Conservation (phyloP, 2,888 invertebrate genomes). For the Ariolimax columbianus region DNA sequence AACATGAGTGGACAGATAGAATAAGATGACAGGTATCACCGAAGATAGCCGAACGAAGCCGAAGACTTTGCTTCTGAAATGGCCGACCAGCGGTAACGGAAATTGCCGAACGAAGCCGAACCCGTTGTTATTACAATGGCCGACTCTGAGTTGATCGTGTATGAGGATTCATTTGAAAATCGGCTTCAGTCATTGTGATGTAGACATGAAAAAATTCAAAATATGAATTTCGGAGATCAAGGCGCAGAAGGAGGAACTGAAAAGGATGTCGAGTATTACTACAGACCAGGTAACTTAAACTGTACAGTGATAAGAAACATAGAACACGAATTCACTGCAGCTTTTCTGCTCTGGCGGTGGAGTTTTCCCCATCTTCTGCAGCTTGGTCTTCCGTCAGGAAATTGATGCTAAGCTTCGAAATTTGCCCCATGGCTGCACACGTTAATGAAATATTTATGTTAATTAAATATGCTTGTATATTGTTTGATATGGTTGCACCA, state of each 20-base stretch:
- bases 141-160: constrained; percentile 58
- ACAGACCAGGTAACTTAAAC: constrained; percentile 67
- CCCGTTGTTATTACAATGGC: constrained; percentile 73
- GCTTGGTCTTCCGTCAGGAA: neutral
- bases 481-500: neutral
- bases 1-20: too few species aligned
- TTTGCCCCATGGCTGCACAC: neutral
- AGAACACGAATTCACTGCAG: neutral
- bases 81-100: neutral
- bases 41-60: neutral
- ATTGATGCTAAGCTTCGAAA: neutral
- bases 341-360: neutral
- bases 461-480: neutral
- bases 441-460: neutral
- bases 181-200: constrained; percentile 52
- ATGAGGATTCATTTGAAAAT: constrained; percentile 61
- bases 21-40: too few species aligned
- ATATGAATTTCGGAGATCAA: constrained; percentile 71
- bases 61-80: neutral
- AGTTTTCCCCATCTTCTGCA: neutral
- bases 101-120: constrained; percentile 63
- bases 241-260: constrained; percentile 70
- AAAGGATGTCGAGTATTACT: constrained; percentile 73
- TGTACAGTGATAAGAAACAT: neutral
- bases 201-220: constrained; percentile 53